Base-by-base conservation (phyloP, 2,113 vertebrate genomes). In the Xenus cinereus region DNA sequence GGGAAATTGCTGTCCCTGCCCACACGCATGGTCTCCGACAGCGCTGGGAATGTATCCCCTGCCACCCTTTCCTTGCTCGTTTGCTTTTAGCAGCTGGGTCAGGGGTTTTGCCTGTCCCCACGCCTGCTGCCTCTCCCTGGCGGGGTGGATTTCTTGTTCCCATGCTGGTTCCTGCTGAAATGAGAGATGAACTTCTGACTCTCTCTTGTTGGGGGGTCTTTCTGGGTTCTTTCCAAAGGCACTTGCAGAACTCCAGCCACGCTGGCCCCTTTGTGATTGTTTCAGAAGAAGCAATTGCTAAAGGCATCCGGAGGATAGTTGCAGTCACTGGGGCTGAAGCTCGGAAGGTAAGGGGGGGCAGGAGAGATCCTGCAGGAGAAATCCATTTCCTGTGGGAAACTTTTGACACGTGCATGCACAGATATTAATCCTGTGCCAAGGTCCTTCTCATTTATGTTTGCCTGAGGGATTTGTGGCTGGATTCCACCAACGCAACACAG, bases 281-380 rank as follows among this genome's bases (percentile, higher is more conserved):
- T 91, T 99, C 99, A 0, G 99, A 99, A 96, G 99, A 99, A 98
- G 99, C 99, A 37, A 99, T 99, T 91, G 99, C 99, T 84, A 99
- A 99, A 96, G 99, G 99, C 87, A 99, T 99, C 98, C 98, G 99
- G 62, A 99, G 99, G 92, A 99, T 99, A 73, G 99, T 99, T 51
- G 99, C 99, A 3, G 98, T 99, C 97, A 99, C 99, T 0, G 99
- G 99, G 46, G 79, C 98, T 1, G 99, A 99, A 95, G 99, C 99
- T 48, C 99, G 99, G 93, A 99, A 99, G 99, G 99, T 99, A 67
- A 97, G 97, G 50, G 6, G 43, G 16, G 59, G 19, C 22, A 77
- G 63, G 67, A 77, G 57, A 50, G 19, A 19, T 60, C n/a, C 24
- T 64, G 35, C 60, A 28, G 57, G n/a, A 37, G 79, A 95, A 66